Percentiles rank a stretch among this genome's conserved stretches.
Conservation (phyloP, 2,797 vertebrate species). For the Brotogeris chrysoptera region DNA sequence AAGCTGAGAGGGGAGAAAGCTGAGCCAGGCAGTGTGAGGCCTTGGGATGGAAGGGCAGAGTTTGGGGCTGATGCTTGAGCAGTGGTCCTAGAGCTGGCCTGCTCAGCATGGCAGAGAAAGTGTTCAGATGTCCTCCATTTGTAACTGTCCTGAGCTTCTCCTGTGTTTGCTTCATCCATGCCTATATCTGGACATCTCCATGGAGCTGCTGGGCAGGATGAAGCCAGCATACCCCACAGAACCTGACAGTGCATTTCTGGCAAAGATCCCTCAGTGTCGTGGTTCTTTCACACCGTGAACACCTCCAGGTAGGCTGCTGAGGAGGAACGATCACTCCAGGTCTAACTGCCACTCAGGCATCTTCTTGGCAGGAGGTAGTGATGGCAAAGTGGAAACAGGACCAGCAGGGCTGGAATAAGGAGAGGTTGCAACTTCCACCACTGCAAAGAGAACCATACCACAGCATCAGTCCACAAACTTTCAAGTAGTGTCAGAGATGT, state of each 20-base stretch:
- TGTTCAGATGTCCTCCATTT: neutral
- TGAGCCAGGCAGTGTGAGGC: neutral
- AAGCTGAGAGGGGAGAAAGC: neutral
- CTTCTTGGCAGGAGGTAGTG: neutral
- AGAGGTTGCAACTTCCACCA: neutral
- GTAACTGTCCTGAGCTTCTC: neutral
- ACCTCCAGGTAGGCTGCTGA: neutral
- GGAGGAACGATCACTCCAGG: neutral
- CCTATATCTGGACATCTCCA: neutral
- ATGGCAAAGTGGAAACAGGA: neutral
- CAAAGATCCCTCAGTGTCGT: neutral
- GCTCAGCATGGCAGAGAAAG: rapidly evolving
- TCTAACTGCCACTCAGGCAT: neutral
- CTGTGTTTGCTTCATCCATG: neutral
- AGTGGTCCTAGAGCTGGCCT: neutral
- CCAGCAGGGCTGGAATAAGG: neutral
- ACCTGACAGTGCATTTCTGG: neutral
- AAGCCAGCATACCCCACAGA: rapidly evolving
- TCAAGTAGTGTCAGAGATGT: neutral
- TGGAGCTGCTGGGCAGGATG: neutral
- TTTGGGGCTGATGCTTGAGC: neutral
- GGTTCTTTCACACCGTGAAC: neutral
- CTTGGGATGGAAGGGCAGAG: neutral
- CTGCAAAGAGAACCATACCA: neutral
- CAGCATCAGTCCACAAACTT: neutral